phyloP scores from a whole-genome alignment of 2,113 vertebrate genomes.

The chimpanzee (Pan troglodytes) region NHGRI_mPanTro3-v2.1_pri NC_072403.2:136446001-136446500 shows the following conservation, averaged over 20 bases:
- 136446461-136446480: neutral
- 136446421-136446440: neutral
- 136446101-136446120: neutral
- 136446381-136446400: neutral
- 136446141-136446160: neutral
- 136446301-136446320: neutral
- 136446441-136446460: neutral
- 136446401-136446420: neutral
- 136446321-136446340: neutral
- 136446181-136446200: neutral
- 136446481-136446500: neutral
- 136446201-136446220: neutral
- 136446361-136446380: neutral
- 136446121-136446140: neutral
- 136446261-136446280: neutral
- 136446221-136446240: neutral
- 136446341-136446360: no score
- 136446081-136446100: neutral
- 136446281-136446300: neutral
- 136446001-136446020: conserved; percentile 24
- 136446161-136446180: conserved; percentile 10
- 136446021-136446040: conserved; percentile 17
- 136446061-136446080: conserved; percentile 32
- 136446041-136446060: conserved; percentile 19
- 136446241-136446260: neutral